Percentiles rank a stretch among this genome's conserved stretches.
phyloP scores from a whole-genome alignment of 1,140 invertebrate genomes.

The Ceratitis capitata region DNA sequence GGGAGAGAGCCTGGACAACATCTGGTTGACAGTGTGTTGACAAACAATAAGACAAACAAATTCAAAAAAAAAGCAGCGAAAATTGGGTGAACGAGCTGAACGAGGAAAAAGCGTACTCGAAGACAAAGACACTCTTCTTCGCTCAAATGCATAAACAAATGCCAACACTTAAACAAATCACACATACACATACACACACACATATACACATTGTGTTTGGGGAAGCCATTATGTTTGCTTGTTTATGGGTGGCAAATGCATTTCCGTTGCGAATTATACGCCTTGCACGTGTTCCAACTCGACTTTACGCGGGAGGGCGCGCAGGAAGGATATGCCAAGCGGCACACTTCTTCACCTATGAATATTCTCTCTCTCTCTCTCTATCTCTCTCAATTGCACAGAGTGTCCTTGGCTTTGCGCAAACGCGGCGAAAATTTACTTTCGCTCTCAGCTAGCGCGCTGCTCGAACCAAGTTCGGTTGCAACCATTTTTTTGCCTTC shows the following conservation, averaged over 20 bases:
- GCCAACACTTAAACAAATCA: background rate
- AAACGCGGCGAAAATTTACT: background rate
- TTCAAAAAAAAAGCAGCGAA: background rate
- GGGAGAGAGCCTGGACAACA: background rate
- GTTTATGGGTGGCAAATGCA: conserved; percentile 35
- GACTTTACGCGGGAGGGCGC: background rate
- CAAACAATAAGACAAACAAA: conserved; percentile 29
- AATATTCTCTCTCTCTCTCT: background rate
- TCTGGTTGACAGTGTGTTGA: background rate
- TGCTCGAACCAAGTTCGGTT: background rate
- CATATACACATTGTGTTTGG: background rate
- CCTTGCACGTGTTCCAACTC: conserved; percentile 23
- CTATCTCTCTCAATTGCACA: background rate
- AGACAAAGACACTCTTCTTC: background rate
- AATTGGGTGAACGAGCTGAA: conserved; percentile 3
- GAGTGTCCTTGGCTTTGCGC: background rate
- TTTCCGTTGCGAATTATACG: conserved; percentile 27
- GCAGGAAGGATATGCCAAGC: background rate
- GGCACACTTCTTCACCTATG: background rate
- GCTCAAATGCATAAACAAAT: background rate
- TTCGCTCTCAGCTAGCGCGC: background rate
- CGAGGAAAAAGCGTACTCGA: background rate
- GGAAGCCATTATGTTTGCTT: background rate
- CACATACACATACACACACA: background rate
- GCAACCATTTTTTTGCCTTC: background rate